Percentiles rank a stretch among this genome's conserved stretches.
phyloP scores from a whole-genome alignment of 2,888 invertebrate genomes.

The Drosophila barbarae region DNA sequence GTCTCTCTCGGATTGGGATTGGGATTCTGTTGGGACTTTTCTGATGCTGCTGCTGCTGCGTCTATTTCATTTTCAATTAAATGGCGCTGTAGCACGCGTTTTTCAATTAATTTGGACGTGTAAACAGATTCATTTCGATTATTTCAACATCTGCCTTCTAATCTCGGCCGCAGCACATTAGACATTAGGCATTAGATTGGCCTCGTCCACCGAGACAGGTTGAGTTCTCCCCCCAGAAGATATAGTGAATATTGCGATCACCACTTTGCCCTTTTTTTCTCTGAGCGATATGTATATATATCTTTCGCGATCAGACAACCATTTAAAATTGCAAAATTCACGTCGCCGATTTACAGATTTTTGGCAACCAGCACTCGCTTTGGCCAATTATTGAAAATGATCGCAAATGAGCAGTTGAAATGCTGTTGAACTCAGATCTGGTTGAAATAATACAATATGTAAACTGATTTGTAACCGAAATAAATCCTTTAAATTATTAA shows the following conservation, averaged over 20 bases:
- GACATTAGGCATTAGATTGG: slow-evolving; percentile 20
- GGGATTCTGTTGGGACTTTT: slow-evolving; percentile 18
- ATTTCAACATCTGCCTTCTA: slow-evolving; percentile 74
- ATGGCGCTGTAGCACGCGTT: slow-evolving; percentile 69
- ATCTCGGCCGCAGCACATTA: slow-evolving; percentile 53
- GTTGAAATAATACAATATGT: neutral
- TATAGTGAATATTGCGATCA: slow-evolving; percentile 14
- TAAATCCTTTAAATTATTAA: neutral
- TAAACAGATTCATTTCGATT: slow-evolving; percentile 78
- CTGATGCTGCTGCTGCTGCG: slow-evolving; percentile 13
- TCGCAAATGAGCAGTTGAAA: slow-evolving; percentile 13
- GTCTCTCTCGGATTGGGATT: slow-evolving; percentile 23
- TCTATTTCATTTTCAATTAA: slow-evolving; percentile 70
- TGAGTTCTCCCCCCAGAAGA: slow-evolving; percentile 4
- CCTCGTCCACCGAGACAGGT: slow-evolving; percentile 27
- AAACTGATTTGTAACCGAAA: neutral
- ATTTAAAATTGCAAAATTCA: slow-evolving; percentile 52
- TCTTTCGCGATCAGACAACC: slow-evolving; percentile 11
- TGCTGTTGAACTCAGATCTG: slow-evolving; percentile 21
- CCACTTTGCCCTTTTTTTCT: slow-evolving; percentile 8
- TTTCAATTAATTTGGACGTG: slow-evolving; percentile 76
- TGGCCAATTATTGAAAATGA: slow-evolving; percentile 33
- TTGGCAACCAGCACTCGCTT: slow-evolving; percentile 45
- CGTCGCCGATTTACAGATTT: slow-evolving; percentile 42
- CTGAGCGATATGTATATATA: neutral